These are phyloP conservation scores for Acrobasis consociella DNA, from an alignment of 2,888 invertebrate genomes.

Conservation along the genomic window DNA sequence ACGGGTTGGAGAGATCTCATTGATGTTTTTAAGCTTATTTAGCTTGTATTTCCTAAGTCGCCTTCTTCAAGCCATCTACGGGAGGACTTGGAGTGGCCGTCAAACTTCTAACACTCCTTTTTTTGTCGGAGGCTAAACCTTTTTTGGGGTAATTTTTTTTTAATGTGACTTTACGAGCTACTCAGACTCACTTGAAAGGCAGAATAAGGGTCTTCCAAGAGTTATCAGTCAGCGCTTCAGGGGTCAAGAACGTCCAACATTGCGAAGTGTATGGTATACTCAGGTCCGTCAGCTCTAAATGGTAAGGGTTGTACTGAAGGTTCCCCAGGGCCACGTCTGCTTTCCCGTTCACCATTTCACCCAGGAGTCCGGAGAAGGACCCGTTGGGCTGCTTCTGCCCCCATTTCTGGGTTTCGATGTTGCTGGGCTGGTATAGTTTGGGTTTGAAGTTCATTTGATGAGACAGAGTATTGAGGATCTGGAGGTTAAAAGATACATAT, in stretches of 20 bases:
- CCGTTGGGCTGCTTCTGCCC: conserved; percentile 85
- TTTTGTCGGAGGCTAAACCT: no score
- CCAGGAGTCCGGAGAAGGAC: conserved; percentile 87
- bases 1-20: no score
- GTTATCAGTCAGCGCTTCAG: conserved; percentile 90
- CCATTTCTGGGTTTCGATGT: conserved; percentile 86
- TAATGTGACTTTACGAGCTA: no score
- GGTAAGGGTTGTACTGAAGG: conserved; percentile 87
- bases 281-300: conserved; percentile 87
- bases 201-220: conserved; percentile 92
- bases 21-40: no score
- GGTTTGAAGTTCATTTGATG: conserved; percentile 88
- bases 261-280: conserved; percentile 91
- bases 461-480: conserved; percentile 86
- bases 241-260: conserved; percentile 92
- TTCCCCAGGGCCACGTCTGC: conserved; percentile 91
- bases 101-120: no score
- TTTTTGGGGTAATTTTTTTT: no score
- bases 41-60: no score
- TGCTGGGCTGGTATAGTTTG: conserved; percentile 85
- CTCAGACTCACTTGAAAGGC: conserved; percentile 86
- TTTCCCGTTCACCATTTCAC: conserved; percentile 86
- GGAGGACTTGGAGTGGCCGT: no score
- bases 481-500: conserved; percentile 37
- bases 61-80: no score